Evolutionary conservation across 2,797 vertebrate genomes (phyloP).

Genomic region (Lerista edwardsae): DNA sequence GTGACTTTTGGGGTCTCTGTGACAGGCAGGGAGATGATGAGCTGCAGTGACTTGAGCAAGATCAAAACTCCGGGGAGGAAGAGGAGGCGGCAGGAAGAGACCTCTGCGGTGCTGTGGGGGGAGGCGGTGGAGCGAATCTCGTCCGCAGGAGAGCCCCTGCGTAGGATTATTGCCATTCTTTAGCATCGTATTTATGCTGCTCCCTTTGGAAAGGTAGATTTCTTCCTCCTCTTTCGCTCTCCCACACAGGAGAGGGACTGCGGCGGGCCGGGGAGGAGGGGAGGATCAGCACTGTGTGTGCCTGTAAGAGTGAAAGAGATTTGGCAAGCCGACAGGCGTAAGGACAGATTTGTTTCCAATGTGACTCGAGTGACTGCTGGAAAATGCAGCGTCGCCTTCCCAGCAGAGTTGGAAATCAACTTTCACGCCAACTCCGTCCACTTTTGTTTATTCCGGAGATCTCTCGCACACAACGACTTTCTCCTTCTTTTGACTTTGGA

Average conservation of each 20-base stretch:
- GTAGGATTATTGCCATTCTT: not conserved
- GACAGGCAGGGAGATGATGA: slow-evolving; percentile 39
- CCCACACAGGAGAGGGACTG: not conserved
- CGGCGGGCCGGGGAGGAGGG: not conserved
- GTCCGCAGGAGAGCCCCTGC: not conserved
- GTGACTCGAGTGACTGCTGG: slow-evolving; percentile 38
- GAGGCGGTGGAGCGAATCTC: not conserved
- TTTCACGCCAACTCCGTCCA: slow-evolving; percentile 57
- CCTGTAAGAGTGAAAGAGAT: not conserved
- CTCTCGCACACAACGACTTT: slow-evolving; percentile 1
- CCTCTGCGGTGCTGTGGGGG: not conserved
- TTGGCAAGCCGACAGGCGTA: slow-evolving; percentile 64
- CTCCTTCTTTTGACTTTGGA: slow-evolving; percentile 72
- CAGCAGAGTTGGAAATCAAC: slow-evolving; percentile 75
- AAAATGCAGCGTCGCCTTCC: slow-evolving; percentile 75
- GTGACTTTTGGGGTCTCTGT: not conserved
- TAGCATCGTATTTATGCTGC: not conserved
- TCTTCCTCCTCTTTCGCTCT: not conserved
- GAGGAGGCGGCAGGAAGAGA: not conserved
- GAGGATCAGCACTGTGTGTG: not conserved
- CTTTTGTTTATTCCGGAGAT: slow-evolving; percentile 63
- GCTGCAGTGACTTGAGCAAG: slow-evolving; percentile 61
- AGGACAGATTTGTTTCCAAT: slow-evolving; percentile 55
- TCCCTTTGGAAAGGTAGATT: not conserved
- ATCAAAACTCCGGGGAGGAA: slow-evolving; percentile 57